phyloP scores from a whole-genome alignment of 2,888 invertebrate species.

The Hirtodrosophila confusa region DNA sequence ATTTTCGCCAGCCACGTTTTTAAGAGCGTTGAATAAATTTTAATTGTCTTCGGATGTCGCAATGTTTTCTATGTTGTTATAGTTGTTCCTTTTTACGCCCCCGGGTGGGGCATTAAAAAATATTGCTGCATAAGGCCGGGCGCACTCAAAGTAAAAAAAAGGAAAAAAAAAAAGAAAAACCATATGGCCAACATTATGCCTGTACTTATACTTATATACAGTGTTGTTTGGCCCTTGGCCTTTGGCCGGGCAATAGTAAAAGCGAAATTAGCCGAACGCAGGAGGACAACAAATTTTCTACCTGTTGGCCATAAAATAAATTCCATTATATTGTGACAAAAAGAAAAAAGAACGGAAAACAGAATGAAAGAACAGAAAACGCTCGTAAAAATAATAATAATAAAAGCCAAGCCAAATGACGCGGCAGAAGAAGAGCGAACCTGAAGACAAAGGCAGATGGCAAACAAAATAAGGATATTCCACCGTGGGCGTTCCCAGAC shows the following conservation, averaged over 20 bases:
- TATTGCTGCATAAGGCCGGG: conserved; percentile 47
- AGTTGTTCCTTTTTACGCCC: conserved; percentile 42
- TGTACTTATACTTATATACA: conserved; percentile 52
- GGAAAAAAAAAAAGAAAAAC: conserved; percentile 11
- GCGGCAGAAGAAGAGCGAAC: conserved; percentile 31
- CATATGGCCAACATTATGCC: conserved; percentile 60
- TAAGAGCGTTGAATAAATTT: conserved; percentile 74
- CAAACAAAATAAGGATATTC: conserved; percentile 40
- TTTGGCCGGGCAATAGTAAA: conserved; percentile 66
- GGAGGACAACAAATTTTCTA: conserved; percentile 75
- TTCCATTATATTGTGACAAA: conserved; percentile 74
- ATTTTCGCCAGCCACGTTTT: conserved; percentile 47
- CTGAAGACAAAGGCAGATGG: conserved; percentile 42
- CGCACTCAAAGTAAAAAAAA: conserved; percentile 3
- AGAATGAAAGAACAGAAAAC: conserved; percentile 45
- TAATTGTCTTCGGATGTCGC: conserved; percentile 76
- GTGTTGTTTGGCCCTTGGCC: conserved; percentile 47
- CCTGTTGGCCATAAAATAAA: conserved; percentile 82
- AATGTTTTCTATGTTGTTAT: conserved; percentile 45
- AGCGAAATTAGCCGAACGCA: conserved; percentile 74
- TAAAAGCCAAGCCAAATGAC: conserved; percentile 75
- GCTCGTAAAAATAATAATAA: conserved; percentile 76
- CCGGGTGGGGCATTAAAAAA: conserved; percentile 69
- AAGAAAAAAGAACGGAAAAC: conserved; percentile 9
- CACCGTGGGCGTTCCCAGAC: conserved; percentile 3